Base-by-base conservation (phyloP, 1,140 invertebrate species). In the Conopomorpha cramerella region DNA sequence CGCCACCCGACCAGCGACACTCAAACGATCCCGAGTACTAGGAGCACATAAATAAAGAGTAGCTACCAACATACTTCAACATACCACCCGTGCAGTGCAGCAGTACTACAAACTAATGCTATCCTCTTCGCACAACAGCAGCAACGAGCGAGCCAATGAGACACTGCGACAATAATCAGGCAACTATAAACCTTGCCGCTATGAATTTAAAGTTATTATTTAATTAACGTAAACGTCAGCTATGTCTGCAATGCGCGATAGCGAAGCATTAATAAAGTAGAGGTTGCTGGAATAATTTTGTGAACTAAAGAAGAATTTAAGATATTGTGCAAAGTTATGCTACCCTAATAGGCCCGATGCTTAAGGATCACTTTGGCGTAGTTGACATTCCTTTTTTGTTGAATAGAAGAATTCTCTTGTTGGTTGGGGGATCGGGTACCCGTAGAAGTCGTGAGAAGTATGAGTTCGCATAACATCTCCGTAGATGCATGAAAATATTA, bases 361-460 rank as follows among this genome's bases (percentile, higher is more conserved):
- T 64, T 74, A 71, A 66, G 62, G 63, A 70, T 62, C 61, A 74
- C 58, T 70, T 74, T 70, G 45, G 64, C 70, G 58, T 67, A 49
- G 50, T 65, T 66, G 51, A 63, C 58, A 70, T 70, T 70, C 65
- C 55, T 61, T 53, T 58, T 59, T 50, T 54, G 47, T 52, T 30
- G 26, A 27, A 17, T 30, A n/a, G 16, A 39, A 38, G 33, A 36
- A 30, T 39, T n/a, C n/a, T n/a, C n/a, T n/a, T n/a, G n/a, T n/a
- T n/a, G n/a, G n/a, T n/a, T n/a, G n/a, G n/a, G n/a, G n/a, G n/a
- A n/a, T n/a, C n/a, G n/a, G n/a, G n/a, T n/a, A n/a, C n/a, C n/a
- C n/a, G n/a, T n/a, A n/a, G n/a, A n/a, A n/a, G n/a, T n/a, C n/a
- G n/a, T n/a, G n/a, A n/a, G n/a, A n/a, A n/a, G n/a, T n/a, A n/a